Percentiles rank a stretch among this genome's conserved stretches.
phyloP scores from a whole-genome alignment of 1,140 invertebrate genomes.

The Lasaia peninsularis region DNA sequence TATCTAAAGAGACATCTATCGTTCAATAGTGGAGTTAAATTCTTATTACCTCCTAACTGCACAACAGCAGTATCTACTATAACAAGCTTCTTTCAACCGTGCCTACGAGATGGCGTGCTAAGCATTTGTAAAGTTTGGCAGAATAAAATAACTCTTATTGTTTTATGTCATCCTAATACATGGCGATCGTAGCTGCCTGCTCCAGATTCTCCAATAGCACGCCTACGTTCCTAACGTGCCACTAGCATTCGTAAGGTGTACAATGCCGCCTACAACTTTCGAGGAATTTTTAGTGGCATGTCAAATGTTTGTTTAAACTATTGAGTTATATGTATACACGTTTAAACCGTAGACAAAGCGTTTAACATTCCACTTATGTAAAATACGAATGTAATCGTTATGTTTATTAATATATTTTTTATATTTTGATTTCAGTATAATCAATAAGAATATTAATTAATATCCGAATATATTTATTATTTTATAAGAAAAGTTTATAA shows the following conservation, averaged over 20 bases:
- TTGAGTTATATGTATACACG: too few relatives aligned
- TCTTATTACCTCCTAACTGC: too few relatives aligned
- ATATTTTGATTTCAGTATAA: too few relatives aligned
- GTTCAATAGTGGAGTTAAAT: not conserved
- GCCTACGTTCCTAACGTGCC: slow-evolving; percentile 67
- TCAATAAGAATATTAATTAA: too few relatives aligned
- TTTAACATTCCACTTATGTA: too few relatives aligned
- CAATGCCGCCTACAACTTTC: not conserved
- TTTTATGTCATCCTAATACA: slow-evolving; percentile 55
- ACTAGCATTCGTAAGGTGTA: slow-evolving; percentile 28
- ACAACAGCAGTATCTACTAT: not conserved
- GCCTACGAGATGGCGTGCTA: slow-evolving; percentile 29
- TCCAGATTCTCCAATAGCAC: slow-evolving; percentile 71
- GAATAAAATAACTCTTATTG: slow-evolving; percentile 9
- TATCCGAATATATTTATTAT: too few relatives aligned
- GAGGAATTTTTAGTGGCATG: not conserved
- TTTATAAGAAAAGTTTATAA: too few relatives aligned
- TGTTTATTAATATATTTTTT: too few relatives aligned
- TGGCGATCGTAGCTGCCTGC: slow-evolving; percentile 72
- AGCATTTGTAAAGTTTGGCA: not conserved
- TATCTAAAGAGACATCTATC: slow-evolving; percentile 11
- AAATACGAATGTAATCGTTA: too few relatives aligned
- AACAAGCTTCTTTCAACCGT: not conserved
- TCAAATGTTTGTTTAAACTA: not conserved
- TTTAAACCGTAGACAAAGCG: too few relatives aligned